Evolutionary conservation across 2,113 vertebrate species (phyloP).

Genomic region (Nothobranchius kuhntae): DNA sequence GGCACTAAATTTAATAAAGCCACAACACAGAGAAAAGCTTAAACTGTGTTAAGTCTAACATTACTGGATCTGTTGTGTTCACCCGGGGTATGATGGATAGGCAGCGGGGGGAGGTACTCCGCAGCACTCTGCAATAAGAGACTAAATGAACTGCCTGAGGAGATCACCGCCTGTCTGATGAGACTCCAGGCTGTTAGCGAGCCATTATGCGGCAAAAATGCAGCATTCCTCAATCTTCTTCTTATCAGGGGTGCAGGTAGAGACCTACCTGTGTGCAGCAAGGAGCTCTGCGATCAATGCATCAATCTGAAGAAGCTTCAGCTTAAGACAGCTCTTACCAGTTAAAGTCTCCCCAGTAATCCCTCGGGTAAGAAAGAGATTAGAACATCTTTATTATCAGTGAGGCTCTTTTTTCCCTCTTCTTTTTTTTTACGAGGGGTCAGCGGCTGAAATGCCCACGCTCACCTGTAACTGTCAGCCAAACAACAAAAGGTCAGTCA

Average conservation of each 20-base stretch:
- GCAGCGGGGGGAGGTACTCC: conserved; percentile 34
- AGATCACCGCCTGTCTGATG: conserved; percentile 36
- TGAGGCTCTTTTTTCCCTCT: background rate
- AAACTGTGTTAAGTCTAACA: conserved; percentile 50
- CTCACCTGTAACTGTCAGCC: conserved; percentile 8
- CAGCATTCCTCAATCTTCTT: conserved; percentile 27
- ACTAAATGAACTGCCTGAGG: conserved; percentile 30
- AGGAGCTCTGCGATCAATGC: conserved; percentile 45
- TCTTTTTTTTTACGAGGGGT: conserved; percentile 12
- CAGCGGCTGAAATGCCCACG: conserved; percentile 16
- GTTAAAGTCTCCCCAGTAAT: conserved; percentile 31
- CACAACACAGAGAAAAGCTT: conserved; percentile 52
- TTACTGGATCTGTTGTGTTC: conserved; percentile 43
- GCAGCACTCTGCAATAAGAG: conserved; percentile 22
- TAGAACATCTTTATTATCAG: conserved; percentile 35
- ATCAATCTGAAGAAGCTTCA: conserved; percentile 30
- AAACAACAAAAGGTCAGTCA: conserved; percentile 33
- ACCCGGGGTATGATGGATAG: conserved; percentile 52
- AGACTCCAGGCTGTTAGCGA: conserved; percentile 36
- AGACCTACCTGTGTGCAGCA: conserved; percentile 22
- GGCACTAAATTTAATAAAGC: conserved; percentile 54
- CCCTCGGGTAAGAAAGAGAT: conserved; percentile 24
- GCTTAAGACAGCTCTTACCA: conserved; percentile 28
- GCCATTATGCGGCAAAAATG: conserved; percentile 34
- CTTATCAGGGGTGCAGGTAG: conserved; percentile 44